Conservation (phyloP, 2,797 vertebrate species). For the Arnoldichthys spilopterus region DNA sequence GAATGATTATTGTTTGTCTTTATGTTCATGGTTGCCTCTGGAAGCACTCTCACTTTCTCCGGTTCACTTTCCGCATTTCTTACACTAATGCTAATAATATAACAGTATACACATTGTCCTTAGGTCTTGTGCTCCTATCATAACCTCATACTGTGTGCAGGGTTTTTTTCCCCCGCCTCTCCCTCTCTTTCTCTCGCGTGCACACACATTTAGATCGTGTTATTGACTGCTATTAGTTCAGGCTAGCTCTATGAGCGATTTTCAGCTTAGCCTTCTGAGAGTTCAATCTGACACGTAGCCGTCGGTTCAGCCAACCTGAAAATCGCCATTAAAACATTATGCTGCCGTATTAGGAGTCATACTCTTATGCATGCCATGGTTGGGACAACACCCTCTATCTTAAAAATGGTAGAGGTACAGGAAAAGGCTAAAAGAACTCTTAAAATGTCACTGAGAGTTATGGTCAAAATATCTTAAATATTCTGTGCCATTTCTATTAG, state of each 20-base stretch:
- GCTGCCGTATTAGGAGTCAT: conserved; percentile 38
- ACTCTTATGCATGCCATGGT: conserved; percentile 39
- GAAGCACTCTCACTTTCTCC: conserved; percentile 45
- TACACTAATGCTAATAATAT: background rate
- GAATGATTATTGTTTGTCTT: conserved; percentile 72
- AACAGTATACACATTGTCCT: background rate
- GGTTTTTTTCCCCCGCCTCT: too few species aligned
- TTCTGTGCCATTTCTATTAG: too few species aligned
- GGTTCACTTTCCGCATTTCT: background rate
- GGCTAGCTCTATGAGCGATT: conserved; percentile 62
- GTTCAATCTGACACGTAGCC: conserved; percentile 48
- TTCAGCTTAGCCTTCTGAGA: conserved; percentile 41
- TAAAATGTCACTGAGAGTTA: too few species aligned
- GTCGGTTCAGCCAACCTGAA: conserved; percentile 42
- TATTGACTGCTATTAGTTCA: conserved; percentile 61
- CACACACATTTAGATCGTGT: background rate
- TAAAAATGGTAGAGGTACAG: too few species aligned
- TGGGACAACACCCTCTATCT: too few species aligned
- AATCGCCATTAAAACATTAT: conserved; percentile 58
- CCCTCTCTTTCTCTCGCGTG: conserved; percentile 40
- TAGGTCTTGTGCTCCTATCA: conserved; percentile 6
- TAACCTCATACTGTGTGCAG: too few species aligned
- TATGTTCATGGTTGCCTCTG: conserved; percentile 67
- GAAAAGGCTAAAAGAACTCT: too few species aligned
- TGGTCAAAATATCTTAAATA: too few species aligned